Evolutionary conservation across 2,888 invertebrate genomes (phyloP), one percentile per base, ranked within the genome.

Genomic region (Archips crataeganus): DNA sequence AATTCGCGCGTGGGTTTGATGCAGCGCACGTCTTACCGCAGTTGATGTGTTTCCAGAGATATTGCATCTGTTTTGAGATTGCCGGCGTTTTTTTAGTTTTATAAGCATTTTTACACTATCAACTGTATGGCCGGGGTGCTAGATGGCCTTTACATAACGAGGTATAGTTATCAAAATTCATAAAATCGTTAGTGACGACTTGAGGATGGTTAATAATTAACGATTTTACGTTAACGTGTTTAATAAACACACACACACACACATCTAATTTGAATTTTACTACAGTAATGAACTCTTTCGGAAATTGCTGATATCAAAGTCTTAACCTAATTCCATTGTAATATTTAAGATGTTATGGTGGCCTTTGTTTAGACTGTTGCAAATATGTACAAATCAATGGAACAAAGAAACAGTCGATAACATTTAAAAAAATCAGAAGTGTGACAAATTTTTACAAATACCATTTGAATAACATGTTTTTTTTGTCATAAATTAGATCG

Each of bases 341-440:
- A 62, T 36, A 62, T 32, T 42, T 62, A 62, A 62, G 42, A 60
- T 13, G 10, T 59, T 39, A 8, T 15, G 42, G 42, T 42, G 62
- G 62, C 62, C 62, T 62, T 62, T 62, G 36, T 62, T 42, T 42
- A 42, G 62, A 42, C 62, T 62, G 42, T n/a, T 39, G 62, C 62
- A 42, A 62, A 59, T 23, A 62, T 42, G 39, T 62, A 62, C 62
- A 62, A 62, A 62, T 62, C 42, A 62, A 42, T 57, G 57, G 57
- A 57, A 32, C 32, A 57, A 57, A 57, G 32, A 2, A 57, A 32
- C 57, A 32, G 11, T 57, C 11, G 3, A 11, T 57, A 9, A 57
- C 8, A 23, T 23, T 23, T 39, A 36, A 10, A 59, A 36, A n/a
- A 39, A 11, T 57, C 0, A 60, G 45, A 45, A 11, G 10, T 45